Conservation (phyloP, 2,888 invertebrate genomes). For the Timema podura region DNA sequence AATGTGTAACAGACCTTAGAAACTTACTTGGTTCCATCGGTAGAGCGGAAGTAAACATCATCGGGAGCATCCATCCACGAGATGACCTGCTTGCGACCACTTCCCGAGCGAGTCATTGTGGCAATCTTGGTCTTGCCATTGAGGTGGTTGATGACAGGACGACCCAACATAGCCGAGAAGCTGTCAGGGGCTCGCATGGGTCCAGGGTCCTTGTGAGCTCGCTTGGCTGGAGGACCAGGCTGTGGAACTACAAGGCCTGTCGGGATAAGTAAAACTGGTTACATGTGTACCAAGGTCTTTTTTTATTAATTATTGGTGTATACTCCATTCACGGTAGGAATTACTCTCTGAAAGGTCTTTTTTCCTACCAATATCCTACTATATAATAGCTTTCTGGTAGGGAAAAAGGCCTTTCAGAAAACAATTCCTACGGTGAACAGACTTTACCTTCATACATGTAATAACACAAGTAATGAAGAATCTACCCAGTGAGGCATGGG, state of each 20-base stretch:
- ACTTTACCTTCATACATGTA: too few species aligned
- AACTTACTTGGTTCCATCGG: conserved; percentile 81
- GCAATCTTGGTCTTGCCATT: conserved; percentile 82
- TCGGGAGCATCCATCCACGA: conserved; percentile 99
- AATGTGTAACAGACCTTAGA: too few species aligned
- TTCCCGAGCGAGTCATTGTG: conserved; percentile 70
- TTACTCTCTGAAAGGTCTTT: too few species aligned
- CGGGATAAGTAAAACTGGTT: conserved; percentile 20
- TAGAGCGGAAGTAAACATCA: conserved; percentile 93
- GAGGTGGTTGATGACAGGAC: conserved; percentile 48
- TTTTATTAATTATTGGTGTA: too few species aligned
- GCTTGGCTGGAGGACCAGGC: conserved; percentile 66
- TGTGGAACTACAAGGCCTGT: conserved; percentile 41
- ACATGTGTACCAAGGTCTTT: neutral
- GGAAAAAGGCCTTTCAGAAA: too few species aligned
- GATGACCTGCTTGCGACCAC: conserved; percentile 83
- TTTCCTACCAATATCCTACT: too few species aligned
- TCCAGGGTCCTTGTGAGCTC: conserved; percentile 65
- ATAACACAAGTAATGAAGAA: too few species aligned
- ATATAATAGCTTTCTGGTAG: too few species aligned
- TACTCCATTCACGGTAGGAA: too few species aligned
- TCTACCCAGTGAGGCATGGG: too few species aligned
- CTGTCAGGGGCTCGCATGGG: conserved; percentile 34
- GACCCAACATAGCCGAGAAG: conserved; percentile 52
- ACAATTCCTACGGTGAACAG: too few species aligned